A percentile compares a stretch with the other conserved stretches of the same genome.
Conservation (phyloP, 2,888 invertebrate genomes). For the Caenorhabditis japonica region DNA sequence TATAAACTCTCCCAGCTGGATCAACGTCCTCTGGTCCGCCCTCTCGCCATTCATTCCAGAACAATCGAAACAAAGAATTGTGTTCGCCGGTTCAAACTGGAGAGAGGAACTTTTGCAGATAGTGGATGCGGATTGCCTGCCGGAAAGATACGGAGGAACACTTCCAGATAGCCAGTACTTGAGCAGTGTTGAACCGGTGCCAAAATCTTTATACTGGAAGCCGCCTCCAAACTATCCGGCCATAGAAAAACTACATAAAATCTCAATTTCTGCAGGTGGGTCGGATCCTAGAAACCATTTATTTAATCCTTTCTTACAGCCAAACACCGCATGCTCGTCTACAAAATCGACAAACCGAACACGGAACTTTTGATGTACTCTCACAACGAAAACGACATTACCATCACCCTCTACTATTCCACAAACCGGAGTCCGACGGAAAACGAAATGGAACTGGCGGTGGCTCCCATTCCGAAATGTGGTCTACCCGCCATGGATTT, state of each 20-base stretch:
- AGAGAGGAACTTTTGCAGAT: slow-evolving; percentile 61
- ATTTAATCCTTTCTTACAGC: slow-evolving; percentile 27
- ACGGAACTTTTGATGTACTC: slow-evolving; percentile 59
- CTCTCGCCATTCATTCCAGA: slow-evolving; percentile 61
- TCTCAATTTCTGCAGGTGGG: slow-evolving; percentile 61
- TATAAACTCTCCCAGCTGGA: slow-evolving; percentile 64
- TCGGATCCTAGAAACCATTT: neutral
- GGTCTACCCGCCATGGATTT: slow-evolving; percentile 63
- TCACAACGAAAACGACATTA: slow-evolving; percentile 63
- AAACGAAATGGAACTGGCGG: slow-evolving; percentile 52
- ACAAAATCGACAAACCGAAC: slow-evolving; percentile 51
- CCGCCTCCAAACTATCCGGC: slow-evolving; percentile 54
- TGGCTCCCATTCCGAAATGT: slow-evolving; percentile 59
- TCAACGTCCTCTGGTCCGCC: slow-evolving; percentile 63
- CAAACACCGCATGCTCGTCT: slow-evolving; percentile 52
- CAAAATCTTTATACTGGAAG: slow-evolving; percentile 64
- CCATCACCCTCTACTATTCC: slow-evolving; percentile 58
- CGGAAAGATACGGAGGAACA: slow-evolving; percentile 67
- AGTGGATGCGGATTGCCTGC: slow-evolving; percentile 58
- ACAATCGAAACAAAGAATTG: slow-evolving; percentile 51
- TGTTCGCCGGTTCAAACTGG: slow-evolving; percentile 57
- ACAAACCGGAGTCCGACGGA: slow-evolving; percentile 49
- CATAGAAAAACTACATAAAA: slow-evolving; percentile 55
- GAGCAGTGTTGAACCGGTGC: slow-evolving; percentile 45
- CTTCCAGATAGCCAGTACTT: slow-evolving; percentile 52